Percentiles rank a stretch among this genome's conserved stretches.
Conservation (phyloP, 2,113 vertebrate genomes). For the Eudorcas thomsonii region DNA sequence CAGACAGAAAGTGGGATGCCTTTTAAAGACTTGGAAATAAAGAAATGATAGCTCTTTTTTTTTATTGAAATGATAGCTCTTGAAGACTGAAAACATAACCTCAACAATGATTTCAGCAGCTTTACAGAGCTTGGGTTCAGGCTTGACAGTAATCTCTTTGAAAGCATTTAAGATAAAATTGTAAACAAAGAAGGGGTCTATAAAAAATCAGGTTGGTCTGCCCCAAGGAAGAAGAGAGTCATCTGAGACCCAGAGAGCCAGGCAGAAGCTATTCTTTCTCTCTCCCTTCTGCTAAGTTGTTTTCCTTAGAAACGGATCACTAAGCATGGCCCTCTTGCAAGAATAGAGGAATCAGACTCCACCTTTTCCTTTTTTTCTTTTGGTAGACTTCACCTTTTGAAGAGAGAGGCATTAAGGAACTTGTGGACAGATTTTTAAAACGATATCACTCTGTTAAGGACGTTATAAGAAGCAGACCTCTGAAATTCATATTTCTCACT, state of each 20-base stretch:
- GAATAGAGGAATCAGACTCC: not conserved
- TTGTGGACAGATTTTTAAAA: not conserved
- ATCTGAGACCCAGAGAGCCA: not conserved
- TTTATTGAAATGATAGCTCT: not conserved
- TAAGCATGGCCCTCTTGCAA: not conserved
- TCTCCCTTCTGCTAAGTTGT: not conserved
- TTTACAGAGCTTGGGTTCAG: not conserved
- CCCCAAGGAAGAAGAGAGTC: not conserved
- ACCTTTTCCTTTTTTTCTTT: not conserved
- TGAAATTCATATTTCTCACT: not conserved
- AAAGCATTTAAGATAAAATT: not conserved
- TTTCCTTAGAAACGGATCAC: not conserved
- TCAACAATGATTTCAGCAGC: not conserved
- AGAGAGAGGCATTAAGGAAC: not conserved
- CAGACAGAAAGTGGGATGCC: not conserved
- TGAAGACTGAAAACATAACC: not conserved
- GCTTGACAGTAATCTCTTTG: not conserved
- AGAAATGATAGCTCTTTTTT: not conserved
- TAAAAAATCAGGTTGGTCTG: not conserved
- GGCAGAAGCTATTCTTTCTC: not conserved
- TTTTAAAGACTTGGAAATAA: not conserved
- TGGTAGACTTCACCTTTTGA: not conserved
- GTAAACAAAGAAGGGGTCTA: conserved; percentile 23
- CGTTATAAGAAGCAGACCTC: not conserved
- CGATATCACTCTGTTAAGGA: not conserved